Percentiles rank a stretch among this genome's conserved stretches.
Conservation (phyloP, 2,113 vertebrate genomes). For the Bufo gargarizans region DNA sequence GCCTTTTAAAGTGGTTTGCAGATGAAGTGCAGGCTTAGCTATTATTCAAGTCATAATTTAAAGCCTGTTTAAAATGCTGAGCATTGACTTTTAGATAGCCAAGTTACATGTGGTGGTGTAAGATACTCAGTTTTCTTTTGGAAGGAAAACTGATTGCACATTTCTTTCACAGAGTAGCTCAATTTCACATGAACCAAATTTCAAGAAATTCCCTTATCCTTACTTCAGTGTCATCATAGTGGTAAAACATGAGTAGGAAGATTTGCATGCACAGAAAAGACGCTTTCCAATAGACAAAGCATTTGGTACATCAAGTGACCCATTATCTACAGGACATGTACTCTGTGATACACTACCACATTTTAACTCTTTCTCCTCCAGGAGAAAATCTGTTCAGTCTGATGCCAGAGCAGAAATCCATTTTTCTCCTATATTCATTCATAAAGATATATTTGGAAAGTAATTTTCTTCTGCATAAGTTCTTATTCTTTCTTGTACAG, state of each 20-base stretch:
- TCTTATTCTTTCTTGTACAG: slow-evolving; percentile 61
- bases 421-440: slow-evolving; percentile 24
- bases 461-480: slow-evolving; percentile 43
- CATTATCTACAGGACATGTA: slow-evolving; percentile 24
- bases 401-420: slow-evolving; percentile 18
- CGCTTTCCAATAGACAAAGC: neutral
- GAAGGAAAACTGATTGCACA: too few relatives aligned
- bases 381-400: neutral
- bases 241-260: neutral
- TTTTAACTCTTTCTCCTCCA: slow-evolving; percentile 31
- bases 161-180: too few relatives aligned
- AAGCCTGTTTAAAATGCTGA: too few relatives aligned
- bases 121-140: too few relatives aligned
- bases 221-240: slow-evolving; percentile 21
- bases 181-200: too few relatives aligned
- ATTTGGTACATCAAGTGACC: slow-evolving; percentile 1
- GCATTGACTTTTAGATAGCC: too few relatives aligned
- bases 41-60: too few relatives aligned
- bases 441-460: slow-evolving; percentile 45
- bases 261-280: neutral
- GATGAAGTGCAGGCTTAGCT: too few relatives aligned
- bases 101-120: too few relatives aligned
- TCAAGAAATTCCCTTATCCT: too few relatives aligned
- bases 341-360: neutral
- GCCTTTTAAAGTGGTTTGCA: too few relatives aligned